Percentiles rank a stretch among this genome's conserved stretches.
Conservation (phyloP, 1,140 invertebrate genomes). For the Aphidius gifuensis region DNA sequence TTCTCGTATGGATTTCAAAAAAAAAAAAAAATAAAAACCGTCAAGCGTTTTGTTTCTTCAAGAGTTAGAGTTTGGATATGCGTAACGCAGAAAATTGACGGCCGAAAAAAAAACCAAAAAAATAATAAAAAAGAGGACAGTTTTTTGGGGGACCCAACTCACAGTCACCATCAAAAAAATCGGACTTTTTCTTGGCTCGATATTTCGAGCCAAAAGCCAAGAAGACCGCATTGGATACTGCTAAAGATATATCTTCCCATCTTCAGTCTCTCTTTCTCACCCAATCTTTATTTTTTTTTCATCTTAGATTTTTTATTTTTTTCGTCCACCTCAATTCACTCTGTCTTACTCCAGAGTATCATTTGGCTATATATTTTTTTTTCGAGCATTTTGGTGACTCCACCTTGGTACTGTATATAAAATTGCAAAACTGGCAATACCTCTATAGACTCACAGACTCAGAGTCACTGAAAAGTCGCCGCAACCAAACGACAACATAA, state of each 20-base stretch:
- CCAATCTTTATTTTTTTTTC: background rate
- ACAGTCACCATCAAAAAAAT: too few relatives aligned
- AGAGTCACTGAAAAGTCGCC: conserved; percentile 34
- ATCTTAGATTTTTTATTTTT: background rate
- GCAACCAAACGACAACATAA: conserved; percentile 54
- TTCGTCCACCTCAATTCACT: conserved; percentile 1
- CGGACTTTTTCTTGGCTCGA: background rate
- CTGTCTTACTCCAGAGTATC: background rate
- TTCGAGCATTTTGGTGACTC: background rate
- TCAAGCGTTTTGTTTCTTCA: conserved; percentile 2
- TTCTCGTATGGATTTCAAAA: background rate
- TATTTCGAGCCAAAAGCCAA: background rate
- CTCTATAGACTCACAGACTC: conserved; percentile 24
- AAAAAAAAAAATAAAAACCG: conserved; percentile 9
- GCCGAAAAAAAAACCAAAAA: too few relatives aligned
- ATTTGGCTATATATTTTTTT: background rate
- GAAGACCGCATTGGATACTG: conserved; percentile 9
- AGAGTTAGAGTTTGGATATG: background rate
- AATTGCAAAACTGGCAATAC: background rate
- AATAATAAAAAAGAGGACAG: conserved; percentile 3
- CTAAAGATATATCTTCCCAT: conserved; percentile 16
- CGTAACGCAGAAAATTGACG: background rate
- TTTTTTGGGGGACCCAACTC: too few relatives aligned
- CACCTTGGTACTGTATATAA: background rate
- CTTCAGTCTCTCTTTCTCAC: conserved; percentile 12